Percentiles rank a stretch among this genome's conserved stretches.
Evolutionary conservation across 2,888 invertebrate genomes (phyloP).

Genomic region (Drosophila nr. fundita): DNA sequence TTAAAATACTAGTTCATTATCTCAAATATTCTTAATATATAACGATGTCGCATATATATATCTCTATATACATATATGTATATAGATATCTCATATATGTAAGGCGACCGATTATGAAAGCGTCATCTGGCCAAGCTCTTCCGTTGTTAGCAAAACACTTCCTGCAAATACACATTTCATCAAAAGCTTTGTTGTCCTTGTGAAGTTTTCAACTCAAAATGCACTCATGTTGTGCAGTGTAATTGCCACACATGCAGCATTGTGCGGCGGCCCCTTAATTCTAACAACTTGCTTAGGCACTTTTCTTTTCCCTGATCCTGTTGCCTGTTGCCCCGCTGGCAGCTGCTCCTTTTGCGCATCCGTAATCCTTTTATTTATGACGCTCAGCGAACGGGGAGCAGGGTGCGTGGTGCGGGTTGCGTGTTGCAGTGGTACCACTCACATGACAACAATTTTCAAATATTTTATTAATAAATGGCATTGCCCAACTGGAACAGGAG

Average conservation of each 20-base stretch:
- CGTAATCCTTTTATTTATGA: conserved; percentile 75
- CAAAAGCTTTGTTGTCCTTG: no score
- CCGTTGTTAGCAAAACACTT: not conserved
- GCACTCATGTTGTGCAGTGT: conserved; percentile 53
- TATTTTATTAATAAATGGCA: conserved; percentile 81
- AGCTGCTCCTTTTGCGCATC: not conserved
- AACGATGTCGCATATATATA: no score
- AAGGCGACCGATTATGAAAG: not conserved
- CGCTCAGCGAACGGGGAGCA: conserved; percentile 26
- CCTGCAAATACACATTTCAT: not conserved
- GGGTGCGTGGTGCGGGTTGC: not conserved
- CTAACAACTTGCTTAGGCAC: conserved; percentile 76
- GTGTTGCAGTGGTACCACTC: conserved; percentile 11
- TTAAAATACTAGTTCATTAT: not conserved
- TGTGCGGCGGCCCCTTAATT: conserved; percentile 66
- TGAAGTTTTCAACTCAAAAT: not conserved
- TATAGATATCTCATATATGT: no score
- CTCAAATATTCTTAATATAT: not conserved
- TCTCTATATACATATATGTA: no score
- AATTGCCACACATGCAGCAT: conserved; percentile 65
- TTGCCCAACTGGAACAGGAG: conserved; percentile 48
- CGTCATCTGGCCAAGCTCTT: not conserved
- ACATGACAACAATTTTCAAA: conserved; percentile 80
- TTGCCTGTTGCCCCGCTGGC: not conserved
- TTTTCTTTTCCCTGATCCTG: conserved; percentile 3